These are phyloP conservation scores for Timema cristinae DNA, from an alignment of 2,888 invertebrate genomes.

Conservation along the genomic window DNA sequence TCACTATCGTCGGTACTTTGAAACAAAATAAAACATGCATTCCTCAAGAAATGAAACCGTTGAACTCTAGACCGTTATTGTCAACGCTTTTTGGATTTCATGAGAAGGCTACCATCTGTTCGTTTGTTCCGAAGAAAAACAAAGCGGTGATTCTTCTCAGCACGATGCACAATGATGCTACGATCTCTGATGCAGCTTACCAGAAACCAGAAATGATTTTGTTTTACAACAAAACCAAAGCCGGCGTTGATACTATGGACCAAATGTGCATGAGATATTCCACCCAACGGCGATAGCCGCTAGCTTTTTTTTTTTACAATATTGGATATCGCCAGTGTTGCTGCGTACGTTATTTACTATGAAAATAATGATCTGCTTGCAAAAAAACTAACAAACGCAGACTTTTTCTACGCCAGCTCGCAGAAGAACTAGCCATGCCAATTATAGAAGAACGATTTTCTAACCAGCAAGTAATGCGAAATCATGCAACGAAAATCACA, in stretches of 20 bases:
- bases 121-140: slow-evolving; percentile 15
- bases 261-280: slow-evolving; percentile 22
- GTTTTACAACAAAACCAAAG: slow-evolving; percentile 22
- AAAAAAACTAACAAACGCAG: slow-evolving; percentile 14
- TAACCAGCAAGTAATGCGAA: slow-evolving; percentile 14
- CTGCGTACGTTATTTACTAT: slow-evolving; percentile 13
- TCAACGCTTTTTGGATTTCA: slow-evolving; percentile 16
- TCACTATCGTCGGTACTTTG: not conserved
- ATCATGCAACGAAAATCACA: not conserved
- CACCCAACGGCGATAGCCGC: slow-evolving; percentile 16
- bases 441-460: slow-evolving; percentile 17
- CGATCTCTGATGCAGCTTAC: slow-evolving; percentile 16
- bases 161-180: slow-evolving; percentile 15
- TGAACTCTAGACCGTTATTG: slow-evolving; percentile 7
- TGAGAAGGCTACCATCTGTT: slow-evolving; percentile 15
- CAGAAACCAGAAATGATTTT: slow-evolving; percentile 18
- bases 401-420: slow-evolving; percentile 16
- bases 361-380: slow-evolving; percentile 12
- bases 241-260: slow-evolving; percentile 20
- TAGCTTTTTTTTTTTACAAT: slow-evolving; percentile 17
- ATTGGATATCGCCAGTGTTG: slow-evolving; percentile 17
- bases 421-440: slow-evolving; percentile 12
- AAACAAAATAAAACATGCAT: slow-evolving; percentile 11
- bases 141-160: slow-evolving; percentile 16
- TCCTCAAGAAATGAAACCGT: slow-evolving; percentile 19